These are phyloP conservation scores for Vicugna pacos DNA, from an alignment of 2,113 vertebrate genomes.

Conservation along the genomic window DNA sequence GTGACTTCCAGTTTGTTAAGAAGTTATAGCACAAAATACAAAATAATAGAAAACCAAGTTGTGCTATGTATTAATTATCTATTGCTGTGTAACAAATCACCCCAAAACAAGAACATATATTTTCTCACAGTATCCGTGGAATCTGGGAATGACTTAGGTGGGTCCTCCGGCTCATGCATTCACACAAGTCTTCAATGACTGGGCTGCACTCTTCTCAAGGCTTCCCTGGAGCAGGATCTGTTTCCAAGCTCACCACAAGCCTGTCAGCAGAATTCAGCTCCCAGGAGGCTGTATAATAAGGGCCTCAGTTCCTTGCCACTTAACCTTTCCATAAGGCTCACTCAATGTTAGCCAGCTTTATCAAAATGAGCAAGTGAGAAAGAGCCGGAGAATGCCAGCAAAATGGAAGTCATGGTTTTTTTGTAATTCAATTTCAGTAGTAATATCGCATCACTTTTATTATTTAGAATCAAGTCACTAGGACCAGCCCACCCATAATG, in stretches of 20 bases:
- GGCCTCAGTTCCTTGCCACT: neutral
- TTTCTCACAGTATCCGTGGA: neutral
- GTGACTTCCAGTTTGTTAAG: neutral
- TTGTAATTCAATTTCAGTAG: slow-evolving; percentile 12
- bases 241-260: neutral
- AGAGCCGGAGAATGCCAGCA: neutral
- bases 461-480: neutral
- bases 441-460: neutral
- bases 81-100: neutral
- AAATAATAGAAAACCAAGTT: neutral
- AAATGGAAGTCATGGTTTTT: neutral
- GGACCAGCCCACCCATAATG: neutral
- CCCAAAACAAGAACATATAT: neutral
- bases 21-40: neutral
- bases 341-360: neutral
- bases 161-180: neutral
- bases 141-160: neutral
- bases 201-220: neutral
- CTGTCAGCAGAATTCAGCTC: neutral
- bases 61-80: neutral
- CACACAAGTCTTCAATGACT: neutral
- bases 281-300: neutral
- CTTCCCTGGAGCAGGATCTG: neutral
- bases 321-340: neutral
- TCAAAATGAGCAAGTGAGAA: neutral